Conservation (phyloP, 2,797 vertebrate genomes). For the Novumbra hubbsi region DNA sequence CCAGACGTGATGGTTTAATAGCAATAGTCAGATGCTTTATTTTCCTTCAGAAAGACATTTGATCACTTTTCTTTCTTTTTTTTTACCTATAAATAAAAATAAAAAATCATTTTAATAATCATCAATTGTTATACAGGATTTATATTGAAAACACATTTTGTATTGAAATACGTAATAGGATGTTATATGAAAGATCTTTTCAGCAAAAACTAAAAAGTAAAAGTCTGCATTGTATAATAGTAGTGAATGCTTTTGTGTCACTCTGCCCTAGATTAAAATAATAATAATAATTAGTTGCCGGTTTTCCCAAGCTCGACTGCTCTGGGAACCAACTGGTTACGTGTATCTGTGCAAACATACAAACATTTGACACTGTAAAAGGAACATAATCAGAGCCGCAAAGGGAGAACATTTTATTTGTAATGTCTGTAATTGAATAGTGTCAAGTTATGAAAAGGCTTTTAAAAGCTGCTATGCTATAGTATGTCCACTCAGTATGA, state of each 20-base stretch:
- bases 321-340: conserved; percentile 33
- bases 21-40: conserved; percentile 79
- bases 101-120: conserved; percentile 87
- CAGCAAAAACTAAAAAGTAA: conserved; percentile 28
- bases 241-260: conserved; percentile 53
- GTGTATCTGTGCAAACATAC: conserved; percentile 36
- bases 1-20: conserved; percentile 72
- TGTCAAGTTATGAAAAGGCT: conserved; percentile 21
- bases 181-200: conserved; percentile 56
- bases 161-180: conserved; percentile 64
- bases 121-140: conserved; percentile 83
- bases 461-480: conserved; percentile 20
- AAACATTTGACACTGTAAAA: conserved; percentile 26
- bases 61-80: conserved; percentile 72
- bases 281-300: conserved; percentile 26
- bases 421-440: conserved; percentile 31
- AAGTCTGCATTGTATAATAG: conserved; percentile 49
- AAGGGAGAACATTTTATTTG: conserved; percentile 18
- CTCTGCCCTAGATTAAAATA: conserved; percentile 28
- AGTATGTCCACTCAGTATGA: conserved; percentile 31
- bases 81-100: conserved; percentile 33
- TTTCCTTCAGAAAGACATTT: conserved; percentile 57
- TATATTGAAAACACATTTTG: conserved; percentile 68
- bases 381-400: conserved; percentile 29
- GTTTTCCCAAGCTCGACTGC: conserved; percentile 20